A percentile compares a stretch with the other conserved stretches of the same genome.
These are phyloP conservation scores for Tryphoninae sp. DNA, from an alignment of 2,888 invertebrate genomes.

Conservation along the genomic window DNA sequence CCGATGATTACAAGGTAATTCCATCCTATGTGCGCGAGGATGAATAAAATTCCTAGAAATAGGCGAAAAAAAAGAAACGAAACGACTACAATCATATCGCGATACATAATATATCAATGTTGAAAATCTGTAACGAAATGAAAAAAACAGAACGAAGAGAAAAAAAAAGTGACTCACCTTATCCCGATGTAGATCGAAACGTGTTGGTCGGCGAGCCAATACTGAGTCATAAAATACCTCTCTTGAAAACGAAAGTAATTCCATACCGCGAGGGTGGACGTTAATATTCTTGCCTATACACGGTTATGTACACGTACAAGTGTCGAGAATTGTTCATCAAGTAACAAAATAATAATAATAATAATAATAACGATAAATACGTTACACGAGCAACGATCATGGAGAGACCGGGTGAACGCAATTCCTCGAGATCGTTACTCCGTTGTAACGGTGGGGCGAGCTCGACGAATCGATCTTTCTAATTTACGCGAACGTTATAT, in stretches of 20 bases:
- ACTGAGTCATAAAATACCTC: slow-evolving; percentile 47
- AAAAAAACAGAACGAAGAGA: slow-evolving; percentile 24
- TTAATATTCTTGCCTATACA: slow-evolving; percentile 18
- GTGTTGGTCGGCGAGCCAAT: slow-evolving; percentile 25
- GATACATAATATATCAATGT: slow-evolving; percentile 14
- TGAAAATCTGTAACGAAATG: slow-evolving; percentile 32
- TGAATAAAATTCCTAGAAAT: background rate
- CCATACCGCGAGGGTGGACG: slow-evolving; percentile 22
- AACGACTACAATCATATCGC: background rate
- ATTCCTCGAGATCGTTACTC: slow-evolving; percentile 57
- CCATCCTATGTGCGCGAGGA: background rate
- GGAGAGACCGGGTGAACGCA: slow-evolving; percentile 50
- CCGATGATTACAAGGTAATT: slow-evolving; percentile 78
- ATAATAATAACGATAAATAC: slow-evolving; percentile 18
- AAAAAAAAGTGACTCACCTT: slow-evolving; percentile 46
- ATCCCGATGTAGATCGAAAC: slow-evolving; percentile 29
- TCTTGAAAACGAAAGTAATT: slow-evolving; percentile 49
- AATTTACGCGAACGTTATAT: slow-evolving; percentile 29
- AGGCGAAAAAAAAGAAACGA: background rate
- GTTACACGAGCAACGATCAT: slow-evolving; percentile 37
- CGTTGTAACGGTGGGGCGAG: slow-evolving; percentile 37
- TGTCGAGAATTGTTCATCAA: slow-evolving; percentile 24
- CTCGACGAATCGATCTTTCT: slow-evolving; percentile 41
- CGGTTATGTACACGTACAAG: background rate
- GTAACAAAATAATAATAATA: slow-evolving; percentile 29